These are phyloP conservation scores for Marmota monax DNA, from an alignment of 2,113 vertebrate species.

Conservation along the genomic window DNA sequence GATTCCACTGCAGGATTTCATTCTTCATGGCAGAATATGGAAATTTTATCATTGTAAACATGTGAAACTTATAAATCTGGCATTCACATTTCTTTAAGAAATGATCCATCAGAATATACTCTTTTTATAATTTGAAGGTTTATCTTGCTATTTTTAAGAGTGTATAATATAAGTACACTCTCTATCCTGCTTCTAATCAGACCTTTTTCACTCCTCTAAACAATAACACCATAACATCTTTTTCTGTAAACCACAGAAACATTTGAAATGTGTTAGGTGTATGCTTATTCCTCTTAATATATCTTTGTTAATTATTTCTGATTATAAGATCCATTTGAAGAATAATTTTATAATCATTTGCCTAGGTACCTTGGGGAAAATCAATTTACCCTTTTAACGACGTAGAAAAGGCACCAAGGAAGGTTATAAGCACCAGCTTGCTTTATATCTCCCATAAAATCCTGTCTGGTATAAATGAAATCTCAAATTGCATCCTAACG, in stretches of 20 bases:
- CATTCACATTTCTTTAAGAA: constrained; percentile 68
- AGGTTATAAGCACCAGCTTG: not conserved
- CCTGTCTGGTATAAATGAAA: not conserved
- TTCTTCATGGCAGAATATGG: constrained; percentile 43
- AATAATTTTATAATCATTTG: constrained; percentile 45
- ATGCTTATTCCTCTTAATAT: not conserved
- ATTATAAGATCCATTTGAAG: not conserved
- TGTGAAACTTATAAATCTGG: constrained; percentile 60
- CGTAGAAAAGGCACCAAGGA: not conserved
- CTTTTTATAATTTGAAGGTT: constrained; percentile 73
- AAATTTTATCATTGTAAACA: constrained; percentile 52
- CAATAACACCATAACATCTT: not conserved
- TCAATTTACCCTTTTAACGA: not conserved
- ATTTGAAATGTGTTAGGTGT: not conserved
- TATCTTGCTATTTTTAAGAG: constrained; percentile 21
- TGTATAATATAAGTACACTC: constrained; percentile 43
- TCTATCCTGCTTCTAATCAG: constrained; percentile 53
- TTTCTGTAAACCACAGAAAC: not conserved
- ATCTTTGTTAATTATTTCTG: not conserved
- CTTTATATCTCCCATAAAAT: not conserved
- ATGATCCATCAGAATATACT: constrained; percentile 35
- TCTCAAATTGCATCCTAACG: not conserved
- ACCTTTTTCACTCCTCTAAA: not conserved
- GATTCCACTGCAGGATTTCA: constrained; percentile 45
- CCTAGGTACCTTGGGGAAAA: constrained; percentile 18